Base-by-base conservation (phyloP, 1,140 invertebrate species). In the Cylas formicarius region DNA sequence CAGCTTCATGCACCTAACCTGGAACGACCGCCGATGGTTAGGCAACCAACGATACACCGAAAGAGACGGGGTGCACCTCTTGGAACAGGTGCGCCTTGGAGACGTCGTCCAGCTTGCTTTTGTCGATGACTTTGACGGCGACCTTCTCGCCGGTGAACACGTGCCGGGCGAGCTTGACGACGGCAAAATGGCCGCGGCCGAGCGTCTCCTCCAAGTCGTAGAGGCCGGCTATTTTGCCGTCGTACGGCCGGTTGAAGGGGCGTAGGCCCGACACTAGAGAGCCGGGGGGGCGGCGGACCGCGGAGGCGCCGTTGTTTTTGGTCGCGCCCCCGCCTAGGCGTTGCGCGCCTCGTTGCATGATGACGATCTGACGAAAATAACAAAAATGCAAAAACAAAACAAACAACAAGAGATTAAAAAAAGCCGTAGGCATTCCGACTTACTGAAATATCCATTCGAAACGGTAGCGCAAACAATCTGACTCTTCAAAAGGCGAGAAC, bases 91-190 rank as follows among this genome's bases (percentile, higher is more conserved):
- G 94, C 33, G 90, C 84, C 58, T 86, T 84, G n/a, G 93, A 97
- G 7, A 94, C 80, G 57, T 94, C 88, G 71, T 99, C 96, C 55
- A 99, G 71, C 70, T 96, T 96, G 39, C 82, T 91, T 71, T 99
- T 99, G 68, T 99, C 97, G 59, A 99, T 99, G 33, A 99, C 85
- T 75, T 89, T 88, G 24, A 88, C 86, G 33, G 85, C 86, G 34
- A 99, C 96, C 71, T 95, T 94, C 74, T 97, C 93, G n/a, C 94
- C 94, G 26, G 96, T 99, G 68, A 99, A 98, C 27, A 99, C 95
- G 77, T 99, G 97, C 50, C 89, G 75, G 7, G 97, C 97, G 47
- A 97, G 71, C 75, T 99, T 99, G 14, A 99, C 97, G 33, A 99
- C 93, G 42, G 96, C 96, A 78, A 97, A 99, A 74, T 99, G 94